Base-by-base conservation (phyloP, 2,113 vertebrate genomes). In the Potamarius usumacintae region DNA sequence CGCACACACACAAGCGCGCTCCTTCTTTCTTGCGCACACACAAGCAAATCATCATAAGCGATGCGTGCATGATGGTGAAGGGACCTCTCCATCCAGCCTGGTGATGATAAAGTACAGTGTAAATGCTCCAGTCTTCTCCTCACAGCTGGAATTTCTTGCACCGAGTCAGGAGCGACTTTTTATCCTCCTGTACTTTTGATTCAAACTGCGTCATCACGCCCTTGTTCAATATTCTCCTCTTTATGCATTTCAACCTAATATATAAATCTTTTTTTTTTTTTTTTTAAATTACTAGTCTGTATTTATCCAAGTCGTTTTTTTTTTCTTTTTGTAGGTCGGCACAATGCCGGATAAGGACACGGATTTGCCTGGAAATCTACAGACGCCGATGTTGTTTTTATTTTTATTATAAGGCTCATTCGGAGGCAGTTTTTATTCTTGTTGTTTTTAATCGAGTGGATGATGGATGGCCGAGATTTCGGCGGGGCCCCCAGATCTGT, bases 381-480 rank as follows among this genome's bases (percentile, higher is more conserved):
- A 42, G 42, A 42, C 42, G 42, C 42, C 42, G 42, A 42, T 42
- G 42, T 42, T 42, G 42, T 42, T 42, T 42, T 42, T 42, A 42
- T 42, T 42, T 42, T 42, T 67, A 92, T 91, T 95, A 92, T 95
- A 92, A 92, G 92, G 92, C 91, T 94, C 88, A 89, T 92, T 93
- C 88, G 92, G 94, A 94, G 93, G 94, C 93, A 63, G 89, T 63
- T 22, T 22, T 76, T 11, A 50, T 74, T 76, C 11, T 22, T 22
- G 4, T 76, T 20, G 92, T 92, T 91, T 72, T 48, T 8, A 85
- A 89, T 88, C 89, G 94, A 94, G 94, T 94, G 95, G 96, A 97
- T 95, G 96, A 99, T 99, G 98, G 97, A 99, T 98, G 98, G 97
- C 96, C 96, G 98, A 96, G 98, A 99, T 95, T 98, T 98, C 92